Conservation (phyloP, 2,888 invertebrate genomes). For the Eilema sororculum region DNA sequence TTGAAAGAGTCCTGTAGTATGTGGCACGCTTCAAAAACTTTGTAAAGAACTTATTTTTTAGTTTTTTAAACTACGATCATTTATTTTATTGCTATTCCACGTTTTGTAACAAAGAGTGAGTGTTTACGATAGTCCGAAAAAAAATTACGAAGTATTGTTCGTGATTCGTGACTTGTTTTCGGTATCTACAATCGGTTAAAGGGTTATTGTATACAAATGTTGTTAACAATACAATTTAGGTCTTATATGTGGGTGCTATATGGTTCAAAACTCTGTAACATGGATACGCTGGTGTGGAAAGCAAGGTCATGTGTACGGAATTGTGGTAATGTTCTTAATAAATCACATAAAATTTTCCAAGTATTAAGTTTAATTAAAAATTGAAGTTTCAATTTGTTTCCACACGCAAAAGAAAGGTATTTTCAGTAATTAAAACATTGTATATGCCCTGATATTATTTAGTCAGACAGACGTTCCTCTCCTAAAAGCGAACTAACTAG, state of each 20-base stretch:
- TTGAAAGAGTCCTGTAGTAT: background rate
- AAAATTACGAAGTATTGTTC: background rate
- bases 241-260: background rate
- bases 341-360: background rate
- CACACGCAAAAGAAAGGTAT: background rate
- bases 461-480: no score
- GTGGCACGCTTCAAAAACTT: background rate
- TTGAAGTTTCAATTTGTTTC: background rate
- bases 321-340: background rate
- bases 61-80: background rate
- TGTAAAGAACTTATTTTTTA: background rate
- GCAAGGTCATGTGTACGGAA: slow-evolving; percentile 1
- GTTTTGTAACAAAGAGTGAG: background rate
- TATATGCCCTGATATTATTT: background rate
- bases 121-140: slow-evolving; percentile 9
- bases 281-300: background rate
- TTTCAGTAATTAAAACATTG: background rate
- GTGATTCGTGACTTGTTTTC: background rate
- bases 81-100: background rate
- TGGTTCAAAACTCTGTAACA: background rate
- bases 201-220: background rate
- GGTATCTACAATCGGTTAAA: slow-evolving; percentile 3
- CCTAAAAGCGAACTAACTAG: no score
- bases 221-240: background rate
- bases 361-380: background rate